A percentile compares a stretch with the other conserved stretches of the same genome.
Evolutionary conservation across 1,140 invertebrate genomes (phyloP).

Genomic region (Pseudobourletiella spinata): DNA sequence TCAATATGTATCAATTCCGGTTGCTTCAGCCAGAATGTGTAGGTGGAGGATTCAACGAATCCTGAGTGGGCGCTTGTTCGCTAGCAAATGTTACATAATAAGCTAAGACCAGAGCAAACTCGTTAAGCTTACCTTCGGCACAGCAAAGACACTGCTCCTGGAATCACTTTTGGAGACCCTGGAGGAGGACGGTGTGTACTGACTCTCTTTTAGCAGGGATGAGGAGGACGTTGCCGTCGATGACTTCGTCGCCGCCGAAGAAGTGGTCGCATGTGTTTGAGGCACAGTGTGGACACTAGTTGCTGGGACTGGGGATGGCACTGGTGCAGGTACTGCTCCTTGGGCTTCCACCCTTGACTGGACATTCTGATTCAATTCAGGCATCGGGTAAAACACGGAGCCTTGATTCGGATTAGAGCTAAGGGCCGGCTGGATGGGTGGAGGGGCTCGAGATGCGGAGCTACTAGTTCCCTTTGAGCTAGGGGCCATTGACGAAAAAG

Average conservation of each 20-base stretch:
- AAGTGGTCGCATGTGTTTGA: not conserved
- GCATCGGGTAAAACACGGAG: not conserved
- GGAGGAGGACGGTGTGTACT: slow-evolving; percentile 4
- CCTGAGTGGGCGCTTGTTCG: no score
- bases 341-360: no score
- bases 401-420: not conserved
- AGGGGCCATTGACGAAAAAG: not conserved
- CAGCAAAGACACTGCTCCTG: slow-evolving; percentile 44
- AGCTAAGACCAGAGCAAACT: no score
- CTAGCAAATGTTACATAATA: no score
- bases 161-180: not conserved
- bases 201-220: slow-evolving; percentile 10
- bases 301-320: not conserved
- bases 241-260: not conserved
- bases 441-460: not conserved
- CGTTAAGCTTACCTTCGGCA: slow-evolving; percentile 45
- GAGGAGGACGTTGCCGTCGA: slow-evolving; percentile 10
- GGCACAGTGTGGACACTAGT: not conserved
- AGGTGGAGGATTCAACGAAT: no score
- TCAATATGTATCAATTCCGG: no score
- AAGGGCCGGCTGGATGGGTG: not conserved
- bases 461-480: not conserved
- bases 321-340: not conserved
- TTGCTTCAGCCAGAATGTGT: no score
- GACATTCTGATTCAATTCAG: slow-evolving; percentile 1